Conservation (phyloP, 2,113 vertebrate species). For the Tauraco erythrolophus region DNA sequence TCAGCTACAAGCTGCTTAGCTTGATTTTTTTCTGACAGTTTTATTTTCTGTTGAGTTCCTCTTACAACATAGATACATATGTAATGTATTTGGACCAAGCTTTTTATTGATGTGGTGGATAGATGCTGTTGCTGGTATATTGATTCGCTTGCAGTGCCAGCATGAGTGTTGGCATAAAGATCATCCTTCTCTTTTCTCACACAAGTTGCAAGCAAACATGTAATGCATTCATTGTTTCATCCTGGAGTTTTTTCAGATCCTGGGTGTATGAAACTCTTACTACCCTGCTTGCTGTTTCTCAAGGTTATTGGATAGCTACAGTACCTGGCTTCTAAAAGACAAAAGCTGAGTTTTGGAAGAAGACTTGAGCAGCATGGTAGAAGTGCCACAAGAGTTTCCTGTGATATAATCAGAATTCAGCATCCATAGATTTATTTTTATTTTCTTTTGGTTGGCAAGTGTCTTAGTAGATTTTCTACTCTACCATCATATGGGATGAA, state of each 20-base stretch:
- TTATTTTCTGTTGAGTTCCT: background rate
- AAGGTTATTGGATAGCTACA: background rate
- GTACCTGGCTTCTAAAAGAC: background rate
- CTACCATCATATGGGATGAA: rapidly evolving
- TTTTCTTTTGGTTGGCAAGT: background rate
- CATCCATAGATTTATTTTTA: background rate
- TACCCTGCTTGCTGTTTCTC: background rate
- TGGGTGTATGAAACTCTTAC: background rate
- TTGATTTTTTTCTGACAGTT: background rate
- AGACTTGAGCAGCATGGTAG: background rate
- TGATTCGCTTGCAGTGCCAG: background rate
- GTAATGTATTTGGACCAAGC: background rate
- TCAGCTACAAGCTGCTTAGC: background rate
- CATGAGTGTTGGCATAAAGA: background rate
- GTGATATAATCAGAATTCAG: background rate
- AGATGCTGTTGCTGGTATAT: background rate
- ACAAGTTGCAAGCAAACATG: background rate
- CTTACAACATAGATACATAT: background rate
- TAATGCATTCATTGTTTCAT: background rate
- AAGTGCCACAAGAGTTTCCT: background rate
- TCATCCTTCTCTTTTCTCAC: background rate
- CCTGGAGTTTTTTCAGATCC: background rate
- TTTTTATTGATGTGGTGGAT: background rate
- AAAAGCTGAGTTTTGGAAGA: background rate
- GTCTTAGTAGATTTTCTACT: background rate